A percentile compares a stretch with the other conserved stretches of the same genome.
phyloP scores from a whole-genome alignment of 2,797 vertebrate species.

The Pogonophryne albipinna region DNA sequence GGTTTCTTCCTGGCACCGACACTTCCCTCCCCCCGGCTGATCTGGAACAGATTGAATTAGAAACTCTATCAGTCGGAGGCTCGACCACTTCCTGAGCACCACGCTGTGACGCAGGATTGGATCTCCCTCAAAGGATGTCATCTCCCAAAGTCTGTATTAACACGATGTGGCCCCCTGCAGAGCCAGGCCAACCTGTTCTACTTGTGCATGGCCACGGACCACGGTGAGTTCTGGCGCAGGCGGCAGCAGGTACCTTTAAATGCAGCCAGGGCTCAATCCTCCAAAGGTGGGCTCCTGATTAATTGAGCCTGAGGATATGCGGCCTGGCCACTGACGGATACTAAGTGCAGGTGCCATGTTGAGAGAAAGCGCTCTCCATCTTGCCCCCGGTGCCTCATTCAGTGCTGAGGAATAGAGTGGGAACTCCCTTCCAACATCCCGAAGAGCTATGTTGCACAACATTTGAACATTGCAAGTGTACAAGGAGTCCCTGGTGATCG shows the following conservation, averaged over 20 bases:
- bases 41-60: slow-evolving; percentile 80
- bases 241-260: slow-evolving; percentile 65
- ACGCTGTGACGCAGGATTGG: slow-evolving; percentile 72
- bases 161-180: slow-evolving; percentile 62
- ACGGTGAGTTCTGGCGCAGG: slow-evolving; percentile 61
- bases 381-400: slow-evolving; percentile 66
- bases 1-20: slow-evolving; percentile 52
- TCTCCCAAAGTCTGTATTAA: slow-evolving; percentile 74
- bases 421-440: slow-evolving; percentile 46
- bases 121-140: slow-evolving; percentile 79
- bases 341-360: slow-evolving; percentile 68
- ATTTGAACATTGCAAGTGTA: background rate
- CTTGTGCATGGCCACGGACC: slow-evolving; percentile 64
- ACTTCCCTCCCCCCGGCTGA: slow-evolving; percentile 45
- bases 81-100: slow-evolving; percentile 66
- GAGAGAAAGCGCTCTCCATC: slow-evolving; percentile 75
- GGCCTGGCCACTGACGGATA: slow-evolving; percentile 71
- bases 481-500: slow-evolving; percentile 33
- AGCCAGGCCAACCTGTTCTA: slow-evolving; percentile 61
- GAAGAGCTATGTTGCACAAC: slow-evolving; percentile 24
- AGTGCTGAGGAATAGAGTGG: slow-evolving; percentile 41
- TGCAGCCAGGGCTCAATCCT: slow-evolving; percentile 51
- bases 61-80: slow-evolving; percentile 70
- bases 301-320: slow-evolving; percentile 72
- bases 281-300: slow-evolving; percentile 79